Conservation (phyloP, 1,140 invertebrate genomes). For the Sinonovacula constricta region DNA sequence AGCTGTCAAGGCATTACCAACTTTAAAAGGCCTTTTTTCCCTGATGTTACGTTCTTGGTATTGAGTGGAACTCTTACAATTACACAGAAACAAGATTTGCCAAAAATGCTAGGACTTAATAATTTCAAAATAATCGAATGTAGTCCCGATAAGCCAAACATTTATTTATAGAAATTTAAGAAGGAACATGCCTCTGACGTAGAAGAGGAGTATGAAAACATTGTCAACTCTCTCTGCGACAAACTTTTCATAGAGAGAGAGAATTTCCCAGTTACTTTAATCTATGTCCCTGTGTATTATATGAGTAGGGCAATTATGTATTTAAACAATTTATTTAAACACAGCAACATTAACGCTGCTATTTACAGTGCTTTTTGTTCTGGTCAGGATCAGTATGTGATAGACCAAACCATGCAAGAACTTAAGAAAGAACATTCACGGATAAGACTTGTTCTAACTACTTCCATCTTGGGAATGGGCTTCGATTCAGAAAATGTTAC, state of each 20-base stretch:
- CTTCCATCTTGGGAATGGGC: constrained; percentile 35
- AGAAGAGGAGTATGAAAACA: not conserved
- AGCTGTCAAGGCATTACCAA: constrained; percentile 9
- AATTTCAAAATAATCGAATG: not conserved
- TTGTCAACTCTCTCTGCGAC: not conserved
- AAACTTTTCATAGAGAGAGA: constrained; percentile 7
- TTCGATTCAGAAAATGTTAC: constrained; percentile 19
- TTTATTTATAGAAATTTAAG: constrained; percentile 13
- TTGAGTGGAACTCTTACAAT: constrained; percentile 13
- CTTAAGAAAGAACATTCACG: constrained; percentile 1
- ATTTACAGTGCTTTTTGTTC: constrained; percentile 18
- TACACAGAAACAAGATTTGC: constrained; percentile 7
- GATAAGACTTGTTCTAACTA: constrained; percentile 14
- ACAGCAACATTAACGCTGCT: not conserved
- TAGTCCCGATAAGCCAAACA: constrained; percentile 13
- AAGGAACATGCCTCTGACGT: constrained; percentile 10
- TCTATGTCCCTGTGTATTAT: constrained; percentile 6
- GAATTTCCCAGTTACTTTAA: constrained; percentile 13
- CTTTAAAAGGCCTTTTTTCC: constrained; percentile 24
- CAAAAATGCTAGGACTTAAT: constrained; percentile 8
- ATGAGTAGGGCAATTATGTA: constrained; percentile 22
- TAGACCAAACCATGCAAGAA: constrained; percentile 18
- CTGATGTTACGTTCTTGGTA: constrained; percentile 4
- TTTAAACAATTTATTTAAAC: constrained; percentile 12
- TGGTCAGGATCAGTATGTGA: constrained; percentile 17